Percentiles rank a stretch among this genome's conserved stretches.
These are phyloP conservation scores for Perca flavescens DNA, from an alignment of 2,113 vertebrate species.

Conservation along the genomic window DNA sequence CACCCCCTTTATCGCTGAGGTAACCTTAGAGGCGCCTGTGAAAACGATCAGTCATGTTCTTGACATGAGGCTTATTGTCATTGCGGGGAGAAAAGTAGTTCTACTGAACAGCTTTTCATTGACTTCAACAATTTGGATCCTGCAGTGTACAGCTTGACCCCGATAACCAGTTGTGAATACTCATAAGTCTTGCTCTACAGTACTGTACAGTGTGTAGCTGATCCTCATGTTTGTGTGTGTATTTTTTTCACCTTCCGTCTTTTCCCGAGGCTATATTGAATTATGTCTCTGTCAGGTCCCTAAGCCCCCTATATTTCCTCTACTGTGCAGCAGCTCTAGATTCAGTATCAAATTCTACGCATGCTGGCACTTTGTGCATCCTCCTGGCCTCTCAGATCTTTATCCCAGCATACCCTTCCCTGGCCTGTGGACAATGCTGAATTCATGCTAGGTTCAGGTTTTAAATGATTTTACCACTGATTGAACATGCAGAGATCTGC, in stretches of 20 bases:
- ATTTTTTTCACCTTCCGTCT: slow-evolving; percentile 65
- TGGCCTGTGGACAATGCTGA: slow-evolving; percentile 68
- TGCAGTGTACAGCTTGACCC: slow-evolving; percentile 65
- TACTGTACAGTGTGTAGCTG: slow-evolving; percentile 23
- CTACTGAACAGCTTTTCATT: slow-evolving; percentile 57
- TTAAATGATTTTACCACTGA: slow-evolving; percentile 60
- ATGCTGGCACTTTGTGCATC: slow-evolving; percentile 79
- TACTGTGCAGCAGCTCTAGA: slow-evolving; percentile 74
- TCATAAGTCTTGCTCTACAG: slow-evolving; percentile 55
- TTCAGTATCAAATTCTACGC: slow-evolving; percentile 81
- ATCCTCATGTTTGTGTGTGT: slow-evolving; percentile 35
- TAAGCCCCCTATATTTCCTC: slow-evolving; percentile 81
- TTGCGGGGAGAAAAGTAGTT: slow-evolving; percentile 40
- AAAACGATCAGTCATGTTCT: slow-evolving; percentile 67
- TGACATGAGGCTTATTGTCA: slow-evolving; percentile 60
- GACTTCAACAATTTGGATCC: slow-evolving; percentile 65
- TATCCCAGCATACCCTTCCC: slow-evolving; percentile 72
- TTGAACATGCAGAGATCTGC: slow-evolving; percentile 50
- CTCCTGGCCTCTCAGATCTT: slow-evolving; percentile 77
- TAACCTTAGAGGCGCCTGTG: slow-evolving; percentile 57
- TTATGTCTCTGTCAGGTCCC: slow-evolving; percentile 83
- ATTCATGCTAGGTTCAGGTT: slow-evolving; percentile 68
- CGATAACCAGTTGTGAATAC: slow-evolving; percentile 67
- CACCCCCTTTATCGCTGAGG: slow-evolving; percentile 41
- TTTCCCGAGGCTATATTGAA: slow-evolving; percentile 79